Evolutionary conservation across 1,140 invertebrate species (phyloP).

Genomic region (Zaprionus ornatus): DNA sequence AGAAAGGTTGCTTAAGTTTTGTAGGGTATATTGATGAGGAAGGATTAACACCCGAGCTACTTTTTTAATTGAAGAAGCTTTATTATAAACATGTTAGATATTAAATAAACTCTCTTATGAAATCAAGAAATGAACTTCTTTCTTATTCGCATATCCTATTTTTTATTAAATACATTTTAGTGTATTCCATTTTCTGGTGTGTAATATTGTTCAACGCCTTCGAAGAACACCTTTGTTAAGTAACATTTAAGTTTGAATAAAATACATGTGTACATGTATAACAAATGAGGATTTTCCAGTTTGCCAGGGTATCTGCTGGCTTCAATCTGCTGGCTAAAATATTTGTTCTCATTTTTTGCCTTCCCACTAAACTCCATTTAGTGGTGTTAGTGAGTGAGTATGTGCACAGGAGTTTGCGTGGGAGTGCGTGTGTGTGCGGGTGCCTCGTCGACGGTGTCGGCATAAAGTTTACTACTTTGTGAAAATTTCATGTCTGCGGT

Average conservation of each 20-base stretch:
- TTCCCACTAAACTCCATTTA: slow-evolving; percentile 67
- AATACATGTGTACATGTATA: not conserved
- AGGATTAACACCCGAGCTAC: too few relatives aligned
- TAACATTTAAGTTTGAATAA: too few relatives aligned
- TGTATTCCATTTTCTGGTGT: too few relatives aligned
- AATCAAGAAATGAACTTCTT: too few relatives aligned
- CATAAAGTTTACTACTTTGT: slow-evolving; percentile 79
- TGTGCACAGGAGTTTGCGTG: slow-evolving; percentile 10
- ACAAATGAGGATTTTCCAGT: not conserved
- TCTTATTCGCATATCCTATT: too few relatives aligned
- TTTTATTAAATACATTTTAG: too few relatives aligned
- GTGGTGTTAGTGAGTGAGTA: slow-evolving; percentile 27
- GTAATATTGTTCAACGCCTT: too few relatives aligned
- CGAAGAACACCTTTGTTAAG: too few relatives aligned
- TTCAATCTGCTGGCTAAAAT: not conserved
- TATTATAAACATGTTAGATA: too few relatives aligned
- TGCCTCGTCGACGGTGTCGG: slow-evolving; percentile 58
- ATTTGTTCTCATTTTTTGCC: slow-evolving; percentile 43
- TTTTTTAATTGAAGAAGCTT: too few relatives aligned
- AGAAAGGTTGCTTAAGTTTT: not conserved
- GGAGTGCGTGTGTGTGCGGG: slow-evolving; percentile 21
- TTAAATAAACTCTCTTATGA: too few relatives aligned
- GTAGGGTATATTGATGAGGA: not conserved
- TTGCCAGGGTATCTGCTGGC: not conserved
- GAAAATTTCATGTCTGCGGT: slow-evolving; percentile 78